phyloP scores from a whole-genome alignment of 2,113 vertebrate genomes.

The Cyanoramphus novaezelandiae region DNA sequence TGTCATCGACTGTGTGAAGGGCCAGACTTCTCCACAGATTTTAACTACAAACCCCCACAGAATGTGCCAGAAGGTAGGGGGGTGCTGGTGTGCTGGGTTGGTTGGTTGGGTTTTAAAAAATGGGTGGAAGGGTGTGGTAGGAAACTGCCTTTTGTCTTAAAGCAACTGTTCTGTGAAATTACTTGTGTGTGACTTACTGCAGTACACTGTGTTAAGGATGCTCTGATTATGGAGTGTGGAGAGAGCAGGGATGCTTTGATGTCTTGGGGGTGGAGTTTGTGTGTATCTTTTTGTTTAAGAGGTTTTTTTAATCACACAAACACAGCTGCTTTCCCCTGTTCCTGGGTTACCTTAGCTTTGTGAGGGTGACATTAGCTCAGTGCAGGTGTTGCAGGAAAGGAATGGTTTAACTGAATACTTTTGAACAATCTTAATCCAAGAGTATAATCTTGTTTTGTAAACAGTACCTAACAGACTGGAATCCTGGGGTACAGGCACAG shows the following conservation, averaged over 20 bases:
- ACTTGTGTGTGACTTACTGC: background rate
- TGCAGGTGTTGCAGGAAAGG: background rate
- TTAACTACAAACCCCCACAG: slow-evolving; percentile 85
- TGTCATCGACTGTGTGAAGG: slow-evolving; percentile 95
- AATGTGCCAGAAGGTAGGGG: slow-evolving; percentile 84
- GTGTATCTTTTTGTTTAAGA: background rate
- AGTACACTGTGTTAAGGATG: background rate
- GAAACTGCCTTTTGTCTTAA: background rate
- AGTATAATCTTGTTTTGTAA: background rate
- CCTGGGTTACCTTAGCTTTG: background rate
- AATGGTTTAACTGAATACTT: background rate
- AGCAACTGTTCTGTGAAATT: background rate
- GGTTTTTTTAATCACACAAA: background rate
- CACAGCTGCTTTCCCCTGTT: background rate
- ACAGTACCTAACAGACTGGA: background rate
- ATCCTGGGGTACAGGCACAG: background rate
- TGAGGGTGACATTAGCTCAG: background rate
- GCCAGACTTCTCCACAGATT: slow-evolving; percentile 90
- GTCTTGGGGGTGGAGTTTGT: background rate
- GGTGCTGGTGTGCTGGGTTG: background rate
- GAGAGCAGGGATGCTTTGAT: background rate
- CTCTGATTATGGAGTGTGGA: background rate
- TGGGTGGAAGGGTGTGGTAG: background rate
- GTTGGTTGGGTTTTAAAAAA: background rate
- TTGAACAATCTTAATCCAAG: background rate